A percentile compares a stretch with the other conserved stretches of the same genome.
Conservation (phyloP, 92 coral and sea anemone genomes). For the Epizoanthus illoricatus region DNA sequence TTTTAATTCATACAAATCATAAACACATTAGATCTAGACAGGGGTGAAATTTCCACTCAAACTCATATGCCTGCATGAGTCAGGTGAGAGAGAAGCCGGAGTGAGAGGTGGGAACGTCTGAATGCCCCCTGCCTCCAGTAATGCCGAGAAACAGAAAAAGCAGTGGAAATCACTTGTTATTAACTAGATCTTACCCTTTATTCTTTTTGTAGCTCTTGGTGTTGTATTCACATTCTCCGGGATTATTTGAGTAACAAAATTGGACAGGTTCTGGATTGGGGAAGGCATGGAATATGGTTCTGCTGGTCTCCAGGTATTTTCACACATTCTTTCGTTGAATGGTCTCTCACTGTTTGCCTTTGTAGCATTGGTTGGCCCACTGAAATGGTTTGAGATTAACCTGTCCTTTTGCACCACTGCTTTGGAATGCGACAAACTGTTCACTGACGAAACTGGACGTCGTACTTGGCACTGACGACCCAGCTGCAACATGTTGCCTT, state of each 20-base stretch:
- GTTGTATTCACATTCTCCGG: slow-evolving; percentile 63
- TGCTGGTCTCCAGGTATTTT: slow-evolving; percentile 27
- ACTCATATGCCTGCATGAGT: too few species aligned
- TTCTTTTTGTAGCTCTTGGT: slow-evolving; percentile 16
- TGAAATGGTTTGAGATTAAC: slow-evolving; percentile 4
- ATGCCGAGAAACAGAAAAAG: too few species aligned
- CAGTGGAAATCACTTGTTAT: too few species aligned
- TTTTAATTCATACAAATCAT: too few species aligned
- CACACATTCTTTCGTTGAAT: background rate
- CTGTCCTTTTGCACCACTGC: background rate
- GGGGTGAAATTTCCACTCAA: too few species aligned
- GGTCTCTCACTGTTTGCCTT: background rate
- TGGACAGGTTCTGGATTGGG: slow-evolving; percentile 84
- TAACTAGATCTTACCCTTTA: slow-evolving; percentile 37
- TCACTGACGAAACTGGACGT: background rate
- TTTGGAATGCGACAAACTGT: background rate
- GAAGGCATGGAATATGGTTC: slow-evolving; percentile 23
- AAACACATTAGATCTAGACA: too few species aligned
- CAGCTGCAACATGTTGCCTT: background rate
- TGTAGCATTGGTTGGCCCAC: background rate
- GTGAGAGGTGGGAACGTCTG: too few species aligned
- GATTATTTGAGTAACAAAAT: slow-evolving; percentile 74
- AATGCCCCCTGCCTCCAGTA: too few species aligned
- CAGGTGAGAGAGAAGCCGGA: too few species aligned
- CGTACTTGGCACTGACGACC: background rate